Evolutionary conservation across 1,140 invertebrate genomes (phyloP), one percentile per base, ranked within the genome.

Genomic region (Microplitis mediator): DNA sequence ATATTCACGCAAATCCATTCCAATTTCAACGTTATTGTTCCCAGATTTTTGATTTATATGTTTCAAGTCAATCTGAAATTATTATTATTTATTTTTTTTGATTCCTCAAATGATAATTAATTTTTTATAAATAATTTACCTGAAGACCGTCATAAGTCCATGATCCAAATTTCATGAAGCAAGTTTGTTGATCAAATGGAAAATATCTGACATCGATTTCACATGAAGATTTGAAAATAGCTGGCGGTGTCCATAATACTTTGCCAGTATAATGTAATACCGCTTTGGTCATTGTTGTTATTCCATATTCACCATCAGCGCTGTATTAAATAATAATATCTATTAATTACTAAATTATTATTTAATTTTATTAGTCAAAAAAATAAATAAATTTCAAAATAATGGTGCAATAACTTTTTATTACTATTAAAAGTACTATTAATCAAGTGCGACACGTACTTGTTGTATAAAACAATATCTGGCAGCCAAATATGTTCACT

Each of bases 141-240:
- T 97, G 94, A 86, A 95, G 94, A 58, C 97, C 97, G 81, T 99
- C 97, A 84, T 99, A 99, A 2, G 96, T 98, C 98, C 98, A 99
- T 0, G 96, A 98, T 4, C 97, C 98, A 81, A 98, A 98, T 77
- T 97, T 97, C 92, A 98, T 94, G 85, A 96, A 95, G 85, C 96
- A 98, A 0, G 94, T 95, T 85, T 99, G 98, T 80, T 98, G 94
- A 88, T 98, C 97, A 83, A 98, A 99, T 1, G 97, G 97, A 87
- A 99, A 99, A 84, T 97, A 96, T 60, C 94, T 90, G 1, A 99
- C 96, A 84, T 98, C 96, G 71, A 98, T 97, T 87, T 98, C 95
- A 81, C 98, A 99, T 2, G 97, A 98, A 11, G 96, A 98, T 86
- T 99, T 99, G 85, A 98, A 99, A 82, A 99, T 99, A 4, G 98